phyloP scores from a whole-genome alignment of 2,888 invertebrate genomes.

The Macaria liturata region DNA sequence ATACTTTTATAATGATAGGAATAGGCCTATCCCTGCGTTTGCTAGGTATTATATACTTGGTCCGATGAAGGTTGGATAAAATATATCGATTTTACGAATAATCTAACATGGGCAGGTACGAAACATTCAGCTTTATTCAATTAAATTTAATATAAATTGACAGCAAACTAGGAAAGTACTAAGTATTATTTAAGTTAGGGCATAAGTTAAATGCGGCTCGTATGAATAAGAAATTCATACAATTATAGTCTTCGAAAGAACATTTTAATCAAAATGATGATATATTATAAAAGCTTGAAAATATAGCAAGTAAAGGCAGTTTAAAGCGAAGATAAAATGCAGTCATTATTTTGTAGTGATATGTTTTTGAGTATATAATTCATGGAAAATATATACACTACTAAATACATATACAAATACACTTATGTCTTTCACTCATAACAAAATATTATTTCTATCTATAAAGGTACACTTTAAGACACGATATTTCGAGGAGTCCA shows the following conservation, averaged over 20 bases:
- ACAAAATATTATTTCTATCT: conserved; percentile 51
- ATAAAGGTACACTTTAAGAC: conserved; percentile 79
- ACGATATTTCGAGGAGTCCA: conserved; percentile 34
- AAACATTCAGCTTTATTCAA: conserved; percentile 3
- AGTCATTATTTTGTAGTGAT: conserved; percentile 30
- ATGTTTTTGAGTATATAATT: conserved; percentile 28
- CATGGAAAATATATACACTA: conserved; percentile 23
- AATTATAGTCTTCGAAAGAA: no score
- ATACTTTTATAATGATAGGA: conserved; percentile 12
- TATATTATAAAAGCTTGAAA: conserved; percentile 4
- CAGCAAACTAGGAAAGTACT: conserved; percentile 2
- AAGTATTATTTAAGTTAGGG: not conserved
- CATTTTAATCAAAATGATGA: no score
- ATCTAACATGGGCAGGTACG: conserved; percentile 1
- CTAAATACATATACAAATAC: conserved; percentile 34
- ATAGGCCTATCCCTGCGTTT: conserved; percentile 21
- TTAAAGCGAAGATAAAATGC: conserved; percentile 24
- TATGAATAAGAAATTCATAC: no score
- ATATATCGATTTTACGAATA: no score
- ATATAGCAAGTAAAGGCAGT: conserved; percentile 2
- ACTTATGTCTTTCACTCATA: conserved; percentile 27
- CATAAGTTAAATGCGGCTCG: conserved; percentile 5
- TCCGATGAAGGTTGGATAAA: conserved; percentile 14
- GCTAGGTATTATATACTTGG: conserved; percentile 21
- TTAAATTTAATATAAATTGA: not conserved